Base-by-base conservation (phyloP, 1,140 invertebrate genomes). In the Drosophila obscura region DNA sequence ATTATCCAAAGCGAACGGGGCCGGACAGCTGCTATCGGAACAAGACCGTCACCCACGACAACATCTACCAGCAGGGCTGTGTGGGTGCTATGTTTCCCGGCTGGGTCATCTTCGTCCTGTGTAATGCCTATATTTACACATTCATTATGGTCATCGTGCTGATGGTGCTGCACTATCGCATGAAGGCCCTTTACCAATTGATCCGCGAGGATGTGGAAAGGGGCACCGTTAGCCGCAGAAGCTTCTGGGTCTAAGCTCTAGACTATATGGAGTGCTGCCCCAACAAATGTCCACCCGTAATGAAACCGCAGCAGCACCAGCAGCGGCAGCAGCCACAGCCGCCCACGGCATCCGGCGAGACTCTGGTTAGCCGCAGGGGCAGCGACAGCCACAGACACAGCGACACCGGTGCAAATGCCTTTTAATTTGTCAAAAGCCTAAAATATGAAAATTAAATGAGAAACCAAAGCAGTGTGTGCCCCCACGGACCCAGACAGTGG, bases 381-480 rank as follows among this genome's bases (percentile, higher is more conserved):
- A 88, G 79, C 68, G 66, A 69, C 67, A 88, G 79, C 66, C 66
- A 69, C 67, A 50, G 52, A 49, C 65, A 72, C 77, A 74, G 81
- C 67, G 53, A 82, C 82, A 85, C 82, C 78, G 78, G 83, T 85
- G 82, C 81, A 88, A 88, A 88, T 88, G 83, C 78, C 83, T 88
- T 88, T 88, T 88, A 88, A 88, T 88, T 89, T 88, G 84, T 89
- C 84, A 88, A 83, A 39, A 90, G 84, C 77, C 69, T 89, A 81
- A 88, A 89, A 88, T 88, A 89, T 89, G 84, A 88, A 85, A 85
- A 85, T 85, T 85, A 87, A 87, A 85, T 87, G 81, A 78, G 83
- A 87, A 85, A 82, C 82, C 82, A 82, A 85, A 88, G 74, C 74
- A 85, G 48, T 62, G 74, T 65, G 49, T 24, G 22, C 28, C 45